Conservation (phyloP, 2,113 vertebrate species). For the Erpornis zantholeuca region DNA sequence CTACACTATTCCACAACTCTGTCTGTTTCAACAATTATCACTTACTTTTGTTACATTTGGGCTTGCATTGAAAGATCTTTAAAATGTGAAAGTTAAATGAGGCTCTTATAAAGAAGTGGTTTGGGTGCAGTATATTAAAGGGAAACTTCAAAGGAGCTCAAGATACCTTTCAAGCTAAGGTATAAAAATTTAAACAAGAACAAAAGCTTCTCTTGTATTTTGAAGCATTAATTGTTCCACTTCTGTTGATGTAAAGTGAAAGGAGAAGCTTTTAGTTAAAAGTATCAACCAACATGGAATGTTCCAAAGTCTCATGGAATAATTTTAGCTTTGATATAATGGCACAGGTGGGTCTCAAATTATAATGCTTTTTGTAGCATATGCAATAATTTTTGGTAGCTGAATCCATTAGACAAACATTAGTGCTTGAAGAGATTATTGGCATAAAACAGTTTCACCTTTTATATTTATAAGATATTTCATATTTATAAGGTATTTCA, state of each 20-base stretch:
- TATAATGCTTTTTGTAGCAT: conserved; percentile 64
- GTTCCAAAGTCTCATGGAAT: conserved; percentile 70
- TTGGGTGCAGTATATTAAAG: conserved; percentile 56
- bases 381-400: conserved; percentile 71
- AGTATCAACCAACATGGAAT: conserved; percentile 71
- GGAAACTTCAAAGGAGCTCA: conserved; percentile 61
- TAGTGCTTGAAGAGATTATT: conserved; percentile 69
- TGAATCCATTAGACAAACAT: conserved; percentile 77
- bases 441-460: conserved; percentile 66
- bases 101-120: conserved; percentile 50
- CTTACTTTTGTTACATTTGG: conserved; percentile 45
- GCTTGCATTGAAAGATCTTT: conserved; percentile 37
- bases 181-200: conserved; percentile 64
- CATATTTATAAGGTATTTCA: conserved; percentile 64
- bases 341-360: conserved; percentile 71
- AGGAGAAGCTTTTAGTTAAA: conserved; percentile 71
- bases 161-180: conserved; percentile 58
- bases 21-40: conserved; percentile 14
- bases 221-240: conserved; percentile 57
- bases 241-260: conserved; percentile 71
- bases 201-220: conserved; percentile 61
- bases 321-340: conserved; percentile 76
- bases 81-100: conserved; percentile 64
- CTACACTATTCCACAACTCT: not conserved
- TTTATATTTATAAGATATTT: conserved; percentile 70